Percentiles rank a stretch among this genome's conserved stretches.
Evolutionary conservation across 2,888 invertebrate species (phyloP).

Genomic region (Cheilosia urbana): DNA sequence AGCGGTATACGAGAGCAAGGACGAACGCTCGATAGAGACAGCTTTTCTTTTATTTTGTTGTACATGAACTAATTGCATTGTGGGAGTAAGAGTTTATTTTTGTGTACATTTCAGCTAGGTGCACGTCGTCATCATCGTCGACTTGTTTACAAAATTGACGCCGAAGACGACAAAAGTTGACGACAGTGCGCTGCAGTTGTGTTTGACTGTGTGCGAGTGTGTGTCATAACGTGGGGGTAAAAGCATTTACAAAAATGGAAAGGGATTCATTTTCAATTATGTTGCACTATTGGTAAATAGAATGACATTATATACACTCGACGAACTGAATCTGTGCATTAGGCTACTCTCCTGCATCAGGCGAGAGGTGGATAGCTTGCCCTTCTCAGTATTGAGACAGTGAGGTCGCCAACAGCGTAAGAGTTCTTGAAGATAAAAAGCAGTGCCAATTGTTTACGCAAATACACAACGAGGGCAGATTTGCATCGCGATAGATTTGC

Average conservation of each 20-base stretch:
- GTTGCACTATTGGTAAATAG: constrained; percentile 51
- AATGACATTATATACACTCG: constrained; percentile 25
- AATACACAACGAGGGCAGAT: too few relatives aligned
- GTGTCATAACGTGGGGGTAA: background rate
- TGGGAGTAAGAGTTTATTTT: constrained; percentile 42
- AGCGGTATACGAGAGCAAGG: constrained; percentile 9
- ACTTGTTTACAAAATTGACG: constrained; percentile 15
- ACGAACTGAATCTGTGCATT: constrained; percentile 19
- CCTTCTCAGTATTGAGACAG: background rate
- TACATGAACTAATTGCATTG: constrained; percentile 68
- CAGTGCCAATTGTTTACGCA: too few relatives aligned
- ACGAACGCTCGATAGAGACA: background rate
- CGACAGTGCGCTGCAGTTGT: background rate
- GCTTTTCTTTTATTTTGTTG: constrained; percentile 43
- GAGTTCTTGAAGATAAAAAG: too few relatives aligned
- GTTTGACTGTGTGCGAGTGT: background rate
- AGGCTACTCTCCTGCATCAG: constrained; percentile 2
- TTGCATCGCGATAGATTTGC: too few relatives aligned
- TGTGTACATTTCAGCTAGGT: constrained; percentile 45
- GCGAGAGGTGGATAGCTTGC: background rate
- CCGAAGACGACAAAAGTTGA: constrained; percentile 48
- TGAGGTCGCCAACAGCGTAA: constrained; percentile 8
- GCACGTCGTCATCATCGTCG: constrained; percentile 49
- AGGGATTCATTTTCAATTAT: constrained; percentile 70
- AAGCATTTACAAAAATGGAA: constrained; percentile 39